Base-by-base conservation (phyloP, 2,888 invertebrate genomes). In the Drosophila neotestacea region DNA sequence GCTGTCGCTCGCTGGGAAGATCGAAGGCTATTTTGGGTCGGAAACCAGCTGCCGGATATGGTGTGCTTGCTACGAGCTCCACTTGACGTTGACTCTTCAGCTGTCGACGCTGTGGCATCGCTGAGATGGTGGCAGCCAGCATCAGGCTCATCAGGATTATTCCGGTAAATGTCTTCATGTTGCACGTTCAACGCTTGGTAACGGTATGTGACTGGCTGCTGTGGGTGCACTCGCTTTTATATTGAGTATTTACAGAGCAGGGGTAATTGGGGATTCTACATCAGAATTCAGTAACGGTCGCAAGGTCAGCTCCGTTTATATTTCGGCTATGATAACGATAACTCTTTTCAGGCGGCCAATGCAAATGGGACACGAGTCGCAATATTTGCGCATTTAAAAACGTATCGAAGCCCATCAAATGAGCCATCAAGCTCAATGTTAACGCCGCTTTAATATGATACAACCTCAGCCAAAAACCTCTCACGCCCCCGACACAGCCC, bases 41-140 rank as follows among this genome's bases (percentile, higher is more conserved):
- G 42, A 86, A 91, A 3, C 91, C 91, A n/a, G 91, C 90, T 9
- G 90, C 87, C 28, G 92, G 91, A 64, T 91, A 91, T 4, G 91
- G 91, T 4, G 91, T 90, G 34, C 75, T 83, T n/a, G 80, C 75
- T 32, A 84, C 75, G 22, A 84, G 70, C 59, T 82, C 85, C 56
- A 86, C 71, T 70, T 90, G 91, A 6, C 90, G 87, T 22, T 85
- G 84, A 4, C 85, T 88, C 74, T 82, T 89, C 9, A 16, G 69
- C 6, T 74, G 68, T 0, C 60, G 62, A 1, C 60, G 70, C 54
- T 81, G 87, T 3, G 88, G 89, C 79, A 83, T 67, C 6, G 81
- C 84, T 9, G 73, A 54, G 7, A 54, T 51, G 52, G 64, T 13
- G 13, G 32, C 65, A 32, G 66, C 64, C 36, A 86, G 58, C 36